Evolutionary conservation across 2,797 vertebrate genomes (phyloP).

Genomic region (Chiloscyllium punctatum): DNA sequence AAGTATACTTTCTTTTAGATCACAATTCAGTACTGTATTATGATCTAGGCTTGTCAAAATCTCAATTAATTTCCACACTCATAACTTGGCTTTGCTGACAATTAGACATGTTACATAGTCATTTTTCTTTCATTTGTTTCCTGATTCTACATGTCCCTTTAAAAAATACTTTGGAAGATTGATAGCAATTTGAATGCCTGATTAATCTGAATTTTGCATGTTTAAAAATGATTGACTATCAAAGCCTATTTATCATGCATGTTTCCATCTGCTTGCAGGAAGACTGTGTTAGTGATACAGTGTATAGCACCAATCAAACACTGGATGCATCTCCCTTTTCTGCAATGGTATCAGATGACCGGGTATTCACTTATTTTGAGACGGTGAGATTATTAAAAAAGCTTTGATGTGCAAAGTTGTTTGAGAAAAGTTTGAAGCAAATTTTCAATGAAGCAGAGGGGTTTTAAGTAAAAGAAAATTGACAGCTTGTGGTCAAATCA

Average conservation of each 20-base stretch:
- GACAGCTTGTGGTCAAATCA: not conserved
- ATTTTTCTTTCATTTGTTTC: not conserved
- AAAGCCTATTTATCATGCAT: not conserved
- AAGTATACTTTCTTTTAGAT: not conserved
- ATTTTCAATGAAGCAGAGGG: not conserved
- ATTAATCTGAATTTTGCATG: not conserved
- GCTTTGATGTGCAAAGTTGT: not conserved
- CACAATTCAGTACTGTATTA: not conserved
- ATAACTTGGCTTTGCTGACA: not conserved
- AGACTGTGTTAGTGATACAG: conserved; percentile 29
- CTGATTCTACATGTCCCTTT: not conserved
- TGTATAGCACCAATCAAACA: not conserved
- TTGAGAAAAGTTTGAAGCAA: not conserved
- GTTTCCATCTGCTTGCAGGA: not conserved
- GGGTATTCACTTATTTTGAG: conserved; percentile 34
- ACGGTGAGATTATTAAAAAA: conserved; percentile 23
- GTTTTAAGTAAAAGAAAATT: not conserved
- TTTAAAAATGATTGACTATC: not conserved
- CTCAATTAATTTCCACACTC: not conserved
- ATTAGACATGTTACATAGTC: no score
- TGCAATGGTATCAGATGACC: conserved; percentile 22
- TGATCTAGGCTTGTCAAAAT: not conserved
- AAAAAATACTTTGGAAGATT: no score
- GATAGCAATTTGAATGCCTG: not conserved
- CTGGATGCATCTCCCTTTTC: conserved; percentile 2